Base-by-base conservation (phyloP, 2,888 invertebrate genomes). In the Abrostola triplasia region DNA sequence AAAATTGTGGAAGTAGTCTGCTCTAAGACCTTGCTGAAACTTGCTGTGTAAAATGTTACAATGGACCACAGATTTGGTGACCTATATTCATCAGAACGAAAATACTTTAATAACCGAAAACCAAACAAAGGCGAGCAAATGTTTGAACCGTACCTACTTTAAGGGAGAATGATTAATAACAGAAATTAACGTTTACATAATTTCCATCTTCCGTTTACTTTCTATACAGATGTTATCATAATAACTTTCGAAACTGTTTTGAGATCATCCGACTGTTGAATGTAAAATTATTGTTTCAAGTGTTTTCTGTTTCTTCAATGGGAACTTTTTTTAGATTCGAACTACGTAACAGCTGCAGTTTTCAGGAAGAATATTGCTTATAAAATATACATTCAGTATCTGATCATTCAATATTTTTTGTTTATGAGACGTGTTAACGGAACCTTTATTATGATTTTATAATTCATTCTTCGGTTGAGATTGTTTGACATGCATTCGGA, bases 231-330 rank as follows among this genome's bases (percentile, higher is more conserved):
- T 89, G 86, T 89, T 90, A 85, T 87, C 80, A 84, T 82, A 85
- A 87, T 79, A 85, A 77, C 75, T 82, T 82, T 79, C 76, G 63
- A 81, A 85, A 80, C 77, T 84, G 84, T 87, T 90, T 84, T 87
- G 87, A 90, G 82, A 88, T 84, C 76, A 70, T 59, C 77, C 90
- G 79, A 73, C 83, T 86, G 88, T 83, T 85, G 76, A 81, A 79
- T 82, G 82, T 73, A 70, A 76, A 77, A 70, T 76, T 75, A 73
- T 83, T 81, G 72, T 84, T 81, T 81, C 67, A 81, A 81, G 75
- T 77, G 79, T 78, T 79, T 75, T 75, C 58, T 67, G 64, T 64
- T 68, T 65, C 53, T 64, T 77, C 52, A 78, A 67, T 70, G 62
- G 36, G 62, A 63, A 68, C 51, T 51, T 56, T 63, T 70, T 71